Base-by-base conservation (phyloP, 2,113 vertebrate genomes). In the Ornithorhynchus anatinus region DNA sequence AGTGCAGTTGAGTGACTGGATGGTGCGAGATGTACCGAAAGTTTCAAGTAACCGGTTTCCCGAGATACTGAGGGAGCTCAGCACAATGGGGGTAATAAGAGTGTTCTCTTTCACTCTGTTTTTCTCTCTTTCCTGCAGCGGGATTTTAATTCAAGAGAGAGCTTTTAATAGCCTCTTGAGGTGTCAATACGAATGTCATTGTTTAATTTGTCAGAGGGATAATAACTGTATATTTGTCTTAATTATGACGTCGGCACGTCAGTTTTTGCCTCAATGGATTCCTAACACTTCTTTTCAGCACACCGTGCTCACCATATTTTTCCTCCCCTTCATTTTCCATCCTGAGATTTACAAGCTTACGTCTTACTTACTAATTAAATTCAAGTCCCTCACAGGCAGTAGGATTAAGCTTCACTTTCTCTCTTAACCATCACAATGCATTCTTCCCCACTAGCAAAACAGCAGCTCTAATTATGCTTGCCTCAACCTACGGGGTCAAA, bases 211-310 rank as follows among this genome's bases (percentile, higher is more conserved):
- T 67, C 16, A 48, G n/a, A 72, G 33, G 59, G 62, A 75, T 11
- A 20, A 65, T 36, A 58, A 38, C 43, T 58, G 59, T 67, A 47
- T 60, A 59, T 53, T 39, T 48, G 23, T 39, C 78, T 68, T 40
- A 42, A 73, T 25, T 59, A 38, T 45, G 9, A 70, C 32, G 33
- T 62, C 25, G 54, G 29, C 11, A 51, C 19, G 59, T 54, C 29
- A 69, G 37, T 69, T 43, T 47, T 43, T 38, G 25, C 3, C 19
- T 75, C 27, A 23, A 31, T 72, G 59, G 16, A 73, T n/a, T n/a
- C 1, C 39, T 47, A 47, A 47, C 27, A 47, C 27, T 47, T 47
- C 44, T 25, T 47, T 47, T 23, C 22, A 47, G 22, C 27, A 47
- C 22, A 47, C 2, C 44, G 16, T 25, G 27, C 23, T 47, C 10